These are phyloP conservation scores for Cryptomyrus ogoouensis DNA, from an alignment of 2,113 vertebrate species.

Conservation along the genomic window DNA sequence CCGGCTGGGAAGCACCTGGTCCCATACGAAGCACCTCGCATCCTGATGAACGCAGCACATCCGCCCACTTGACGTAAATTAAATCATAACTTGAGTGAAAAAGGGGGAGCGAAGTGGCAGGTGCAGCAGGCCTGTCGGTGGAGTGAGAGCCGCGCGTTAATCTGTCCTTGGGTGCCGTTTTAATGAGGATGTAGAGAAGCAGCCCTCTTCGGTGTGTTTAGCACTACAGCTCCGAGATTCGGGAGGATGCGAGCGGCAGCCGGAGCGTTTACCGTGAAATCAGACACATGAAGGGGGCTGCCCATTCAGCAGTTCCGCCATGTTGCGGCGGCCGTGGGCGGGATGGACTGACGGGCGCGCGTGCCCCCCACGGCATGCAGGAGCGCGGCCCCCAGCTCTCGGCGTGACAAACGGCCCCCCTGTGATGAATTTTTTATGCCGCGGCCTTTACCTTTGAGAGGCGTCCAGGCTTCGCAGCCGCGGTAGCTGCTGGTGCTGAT, in stretches of 20 bases:
- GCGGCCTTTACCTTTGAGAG: not conserved
- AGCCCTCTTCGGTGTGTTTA: slow-evolving; percentile 43
- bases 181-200: slow-evolving; percentile 62
- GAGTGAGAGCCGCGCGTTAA: slow-evolving; percentile 44
- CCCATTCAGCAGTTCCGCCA: not conserved
- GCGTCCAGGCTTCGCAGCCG: not conserved
- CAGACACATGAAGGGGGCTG: not conserved
- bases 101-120: slow-evolving; percentile 51
- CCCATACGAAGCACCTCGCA: not conserved
- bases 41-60: slow-evolving; percentile 20
- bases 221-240: slow-evolving; percentile 44
- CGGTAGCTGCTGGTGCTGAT: not conserved
- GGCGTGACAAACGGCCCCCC: not conserved
- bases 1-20: slow-evolving; percentile 45
- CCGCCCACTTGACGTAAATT: slow-evolving; percentile 1
- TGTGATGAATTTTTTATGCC: not conserved
- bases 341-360: not conserved
- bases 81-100: slow-evolving; percentile 26
- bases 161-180: slow-evolving; percentile 54
- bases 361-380: not conserved
- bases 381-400: not conserved
- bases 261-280: not conserved
- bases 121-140: slow-evolving; percentile 52
- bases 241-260: slow-evolving; percentile 24
- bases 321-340: not conserved